Conservation (phyloP, 1,140 invertebrate species). For the Trypoxylus dichotomus region DNA sequence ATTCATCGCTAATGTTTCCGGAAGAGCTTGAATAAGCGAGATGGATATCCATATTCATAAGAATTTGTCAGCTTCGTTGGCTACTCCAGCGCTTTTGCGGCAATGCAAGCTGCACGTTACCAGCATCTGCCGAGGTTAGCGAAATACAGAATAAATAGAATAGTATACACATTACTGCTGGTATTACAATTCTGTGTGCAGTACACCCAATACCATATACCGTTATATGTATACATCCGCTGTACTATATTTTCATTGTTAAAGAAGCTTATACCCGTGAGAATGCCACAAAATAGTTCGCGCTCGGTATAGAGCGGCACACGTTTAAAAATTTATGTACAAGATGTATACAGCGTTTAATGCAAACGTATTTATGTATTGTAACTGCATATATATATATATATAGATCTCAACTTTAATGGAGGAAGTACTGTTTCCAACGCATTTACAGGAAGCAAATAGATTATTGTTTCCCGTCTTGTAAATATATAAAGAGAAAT, state of each 20-base stretch:
- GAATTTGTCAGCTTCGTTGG: not conserved
- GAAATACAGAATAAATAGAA: not conserved
- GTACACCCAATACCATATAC: not conserved
- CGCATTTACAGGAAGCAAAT: not conserved
- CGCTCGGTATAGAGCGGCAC: not conserved
- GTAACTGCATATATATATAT: not conserved
- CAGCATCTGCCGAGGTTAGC: not conserved
- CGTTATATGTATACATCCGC: not conserved
- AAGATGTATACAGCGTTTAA: not conserved
- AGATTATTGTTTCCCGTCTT: not conserved
- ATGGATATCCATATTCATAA: conserved; percentile 7
- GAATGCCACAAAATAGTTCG: not conserved
- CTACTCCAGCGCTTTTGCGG: not conserved
- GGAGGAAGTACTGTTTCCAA: not conserved
- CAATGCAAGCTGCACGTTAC: not conserved
- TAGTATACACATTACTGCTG: not conserved
- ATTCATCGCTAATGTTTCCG: conserved; percentile 19
- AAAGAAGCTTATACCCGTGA: not conserved
- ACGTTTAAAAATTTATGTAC: not conserved
- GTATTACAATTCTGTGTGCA: not conserved
- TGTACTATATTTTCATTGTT: no score
- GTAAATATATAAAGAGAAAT: not conserved
- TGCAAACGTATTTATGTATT: not conserved
- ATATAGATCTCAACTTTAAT: not conserved
- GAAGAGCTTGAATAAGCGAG: conserved; percentile 1